Evolutionary conservation across 1,140 invertebrate genomes (phyloP).

Genomic region (Procambarus clarkii): DNA sequence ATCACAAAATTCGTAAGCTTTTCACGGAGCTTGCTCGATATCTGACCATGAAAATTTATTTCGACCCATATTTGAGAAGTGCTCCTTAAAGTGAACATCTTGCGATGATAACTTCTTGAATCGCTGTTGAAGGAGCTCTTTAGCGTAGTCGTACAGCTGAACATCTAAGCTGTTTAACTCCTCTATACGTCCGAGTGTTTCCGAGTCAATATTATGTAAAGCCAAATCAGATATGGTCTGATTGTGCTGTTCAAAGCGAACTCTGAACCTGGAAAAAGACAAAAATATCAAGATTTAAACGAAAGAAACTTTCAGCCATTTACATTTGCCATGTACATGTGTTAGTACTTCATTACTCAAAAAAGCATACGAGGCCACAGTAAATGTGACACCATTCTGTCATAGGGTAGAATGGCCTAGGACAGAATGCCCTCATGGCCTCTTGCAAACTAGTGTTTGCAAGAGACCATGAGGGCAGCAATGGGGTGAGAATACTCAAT

Average conservation of each 20-base stretch:
- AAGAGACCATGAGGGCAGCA: too few species aligned
- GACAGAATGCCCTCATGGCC: too few species aligned
- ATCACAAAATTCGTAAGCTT: background rate
- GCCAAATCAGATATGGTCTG: constrained; percentile 88
- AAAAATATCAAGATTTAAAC: background rate
- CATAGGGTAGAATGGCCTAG: too few species aligned
- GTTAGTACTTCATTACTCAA: too few species aligned
- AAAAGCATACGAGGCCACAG: too few species aligned
- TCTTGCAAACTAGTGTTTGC: too few species aligned
- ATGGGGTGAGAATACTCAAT: too few species aligned
- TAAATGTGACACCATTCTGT: too few species aligned
- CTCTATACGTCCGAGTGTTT: constrained; percentile 86
- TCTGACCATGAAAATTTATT: constrained; percentile 74
- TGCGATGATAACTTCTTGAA: constrained; percentile 87
- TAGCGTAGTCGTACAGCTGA: constrained; percentile 95
- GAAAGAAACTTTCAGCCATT: background rate
- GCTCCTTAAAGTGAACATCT: constrained; percentile 87
- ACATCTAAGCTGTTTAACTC: constrained; percentile 92
- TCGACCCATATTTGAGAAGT: constrained; percentile 74
- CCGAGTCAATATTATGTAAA: constrained; percentile 83
- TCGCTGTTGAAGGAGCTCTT: constrained; percentile 89
- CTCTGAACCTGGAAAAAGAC: constrained; percentile 58
- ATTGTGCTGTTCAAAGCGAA: constrained; percentile 84
- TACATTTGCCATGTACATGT: background rate
- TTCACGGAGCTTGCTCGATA: constrained; percentile 71